Evolutionary conservation across 2,888 invertebrate species (phyloP).

Genomic region (Unio delphinus): DNA sequence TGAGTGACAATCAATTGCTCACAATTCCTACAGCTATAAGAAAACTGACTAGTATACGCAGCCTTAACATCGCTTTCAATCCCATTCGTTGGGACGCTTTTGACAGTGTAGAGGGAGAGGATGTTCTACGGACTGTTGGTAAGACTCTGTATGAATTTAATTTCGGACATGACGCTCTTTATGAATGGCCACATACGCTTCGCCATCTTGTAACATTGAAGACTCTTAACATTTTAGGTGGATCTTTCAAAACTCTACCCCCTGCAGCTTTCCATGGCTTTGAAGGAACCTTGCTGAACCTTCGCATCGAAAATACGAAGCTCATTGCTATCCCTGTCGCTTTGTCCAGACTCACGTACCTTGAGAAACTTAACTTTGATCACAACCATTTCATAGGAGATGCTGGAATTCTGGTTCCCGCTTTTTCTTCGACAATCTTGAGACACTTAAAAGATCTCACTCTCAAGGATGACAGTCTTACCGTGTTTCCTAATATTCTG

Average conservation of each 20-base stretch:
- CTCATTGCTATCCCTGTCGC: slow-evolving; percentile 6
- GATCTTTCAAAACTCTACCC: slow-evolving; percentile 33
- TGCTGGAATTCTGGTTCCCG: slow-evolving; percentile 37
- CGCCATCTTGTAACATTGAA: slow-evolving; percentile 33
- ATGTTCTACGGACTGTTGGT: slow-evolving; percentile 30
- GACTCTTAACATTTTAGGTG: slow-evolving; percentile 27
- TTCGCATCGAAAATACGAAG: too few species aligned
- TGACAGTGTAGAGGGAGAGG: slow-evolving; percentile 5
- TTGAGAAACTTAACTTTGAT: slow-evolving; percentile 34
- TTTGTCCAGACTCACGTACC: slow-evolving; percentile 22
- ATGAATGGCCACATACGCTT: slow-evolving; percentile 33
- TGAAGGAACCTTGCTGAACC: slow-evolving; percentile 25
- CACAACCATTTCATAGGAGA: slow-evolving; percentile 40
- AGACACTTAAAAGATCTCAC: slow-evolving; percentile 27
- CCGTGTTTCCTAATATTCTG: slow-evolving; percentile 35
- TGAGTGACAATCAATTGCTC: slow-evolving; percentile 24
- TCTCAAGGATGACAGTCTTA: slow-evolving; percentile 36
- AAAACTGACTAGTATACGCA: slow-evolving; percentile 9
- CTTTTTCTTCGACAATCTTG: slow-evolving; percentile 24
- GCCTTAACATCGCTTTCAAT: slow-evolving; percentile 34
- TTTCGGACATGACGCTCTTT: slow-evolving; percentile 25
- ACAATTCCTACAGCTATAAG: slow-evolving; percentile 24
- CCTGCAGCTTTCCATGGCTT: slow-evolving; percentile 44
- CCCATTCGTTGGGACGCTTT: slow-evolving; percentile 24
- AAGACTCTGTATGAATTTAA: slow-evolving; percentile 23